phyloP scores from a whole-genome alignment of 2,113 vertebrate genomes.

The Abramis brama region DNA sequence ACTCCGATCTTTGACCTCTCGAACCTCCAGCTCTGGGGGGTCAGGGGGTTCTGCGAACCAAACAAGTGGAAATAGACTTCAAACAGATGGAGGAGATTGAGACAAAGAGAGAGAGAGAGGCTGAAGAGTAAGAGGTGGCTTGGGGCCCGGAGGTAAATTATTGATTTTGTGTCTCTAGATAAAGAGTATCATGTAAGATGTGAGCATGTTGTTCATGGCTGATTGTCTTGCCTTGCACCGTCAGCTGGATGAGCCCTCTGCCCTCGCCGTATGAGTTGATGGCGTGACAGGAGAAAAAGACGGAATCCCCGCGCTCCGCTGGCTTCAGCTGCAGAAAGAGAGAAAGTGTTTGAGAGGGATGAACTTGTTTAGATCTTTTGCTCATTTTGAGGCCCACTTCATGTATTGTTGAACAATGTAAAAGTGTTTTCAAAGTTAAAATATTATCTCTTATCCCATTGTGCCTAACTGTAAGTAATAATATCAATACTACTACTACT shows the following conservation, averaged over 20 bases:
- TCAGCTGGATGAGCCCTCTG: constrained; percentile 97
- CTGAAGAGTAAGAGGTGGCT: background rate
- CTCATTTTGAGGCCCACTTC: background rate
- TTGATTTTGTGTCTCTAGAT: constrained; percentile 54
- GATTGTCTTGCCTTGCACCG: constrained; percentile 87
- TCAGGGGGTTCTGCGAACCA: constrained; percentile 88
- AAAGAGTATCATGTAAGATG: constrained; percentile 47
- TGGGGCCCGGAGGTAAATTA: constrained; percentile 34
- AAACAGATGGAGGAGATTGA: constrained; percentile 16
- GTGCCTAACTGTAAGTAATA: background rate
- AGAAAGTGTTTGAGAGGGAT: constrained; percentile 18
- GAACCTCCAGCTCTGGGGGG: constrained; percentile 93
- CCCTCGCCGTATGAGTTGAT: constrained; percentile 99
- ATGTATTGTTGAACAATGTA: background rate
- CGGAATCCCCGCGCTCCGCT: constrained; percentile 94
- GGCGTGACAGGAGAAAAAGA: constrained; percentile 98
- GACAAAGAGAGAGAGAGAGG: background rate
- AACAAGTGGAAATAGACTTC: constrained; percentile 17
- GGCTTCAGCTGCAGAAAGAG: constrained; percentile 85
- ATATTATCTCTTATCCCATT: background rate
- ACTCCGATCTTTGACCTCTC: constrained; percentile 95
- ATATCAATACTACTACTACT: background rate
- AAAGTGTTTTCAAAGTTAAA: background rate
- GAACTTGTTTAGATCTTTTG: background rate
- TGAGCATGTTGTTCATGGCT: constrained; percentile 30